Evolutionary conservation across 2,888 invertebrate genomes (phyloP), one percentile per base, ranked within the genome.

Genomic region (Drosophila sordidapex): DNA sequence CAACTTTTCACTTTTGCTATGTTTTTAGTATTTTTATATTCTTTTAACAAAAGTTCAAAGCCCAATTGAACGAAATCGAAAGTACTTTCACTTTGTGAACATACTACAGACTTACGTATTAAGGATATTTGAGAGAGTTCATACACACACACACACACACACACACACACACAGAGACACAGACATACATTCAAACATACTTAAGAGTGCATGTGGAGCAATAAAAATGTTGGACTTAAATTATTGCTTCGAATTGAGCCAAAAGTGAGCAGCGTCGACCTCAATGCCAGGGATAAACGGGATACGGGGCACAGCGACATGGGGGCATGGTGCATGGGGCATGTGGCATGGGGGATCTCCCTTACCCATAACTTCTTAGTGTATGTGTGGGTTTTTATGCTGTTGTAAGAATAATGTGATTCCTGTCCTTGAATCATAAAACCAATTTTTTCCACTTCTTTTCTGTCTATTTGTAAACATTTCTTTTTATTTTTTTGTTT

Each of bases 391-490:
- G 79, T 78, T 79, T 79, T 82, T 82, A 82, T 86, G 81, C 83
- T 88, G 78, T 76, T 90, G 81, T 84, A 90, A 91, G 91, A 89
- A 92, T 92, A 92, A 92, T 92, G 91, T 91, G 91, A 92, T 92
- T 92, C 91, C 92, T 92, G 92, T 92, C 92, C 92, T 92, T 92
- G 92, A 92, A 92, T 92, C 92, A 92, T 91, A 92, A 92, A 91
- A 92, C 89, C 91, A 88, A 91, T 91, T 91, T 91, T 85, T 89
- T 76, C 72, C 72, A 87, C 81, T 86, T 83, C 81, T 83, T 76
- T 83, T 83, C 82, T 87, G 87, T 85, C 69, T 76, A 79, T 76
- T 68, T 85, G 81, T 79, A 73, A 70, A 70, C 68, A 65, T 69
- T 74, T 73, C 66, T 69, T 77, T 83, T 67, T 60, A 66, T 58